Evolutionary conservation across 2,113 vertebrate genomes (phyloP).

Genomic region (Anarrhichthys ocellatus): DNA sequence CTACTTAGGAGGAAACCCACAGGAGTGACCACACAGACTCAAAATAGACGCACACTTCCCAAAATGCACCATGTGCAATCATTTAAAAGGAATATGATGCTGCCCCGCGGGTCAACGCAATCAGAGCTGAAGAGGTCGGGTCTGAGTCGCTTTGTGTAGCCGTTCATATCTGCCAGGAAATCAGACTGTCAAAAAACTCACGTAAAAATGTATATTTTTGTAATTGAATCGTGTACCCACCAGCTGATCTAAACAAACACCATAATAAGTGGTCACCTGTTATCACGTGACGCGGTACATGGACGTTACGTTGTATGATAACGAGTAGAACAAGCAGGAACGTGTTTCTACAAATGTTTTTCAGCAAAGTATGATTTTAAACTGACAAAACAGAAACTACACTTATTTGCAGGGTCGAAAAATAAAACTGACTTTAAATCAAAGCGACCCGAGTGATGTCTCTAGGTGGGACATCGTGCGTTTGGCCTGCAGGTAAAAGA

Average conservation of each 20-base stretch:
- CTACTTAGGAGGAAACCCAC: constrained; percentile 49
- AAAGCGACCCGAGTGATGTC: background rate
- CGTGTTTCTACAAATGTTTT: background rate
- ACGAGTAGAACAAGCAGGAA: no score
- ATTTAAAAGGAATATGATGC: background rate
- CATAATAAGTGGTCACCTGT: no score
- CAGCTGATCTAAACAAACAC: no score
- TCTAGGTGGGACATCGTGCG: background rate
- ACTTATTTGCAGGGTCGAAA: background rate
- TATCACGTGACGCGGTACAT: no score
- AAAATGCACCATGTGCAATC: constrained; percentile 9
- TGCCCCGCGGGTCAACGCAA: background rate
- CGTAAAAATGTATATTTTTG: no score
- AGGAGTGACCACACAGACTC: constrained; percentile 40
- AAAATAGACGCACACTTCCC: constrained; percentile 25
- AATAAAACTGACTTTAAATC: background rate
- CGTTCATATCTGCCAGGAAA: no score
- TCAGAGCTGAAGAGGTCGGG: background rate
- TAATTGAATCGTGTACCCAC: no score
- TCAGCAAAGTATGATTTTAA: background rate
- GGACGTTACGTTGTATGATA: no score
- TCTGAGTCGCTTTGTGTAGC: background rate
- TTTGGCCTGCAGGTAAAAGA: constrained; percentile 16
- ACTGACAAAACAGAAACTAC: background rate
- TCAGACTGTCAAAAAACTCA: no score